These are phyloP conservation scores for Pammene fasciana DNA, from an alignment of 2,888 invertebrate species.

Conservation along the genomic window DNA sequence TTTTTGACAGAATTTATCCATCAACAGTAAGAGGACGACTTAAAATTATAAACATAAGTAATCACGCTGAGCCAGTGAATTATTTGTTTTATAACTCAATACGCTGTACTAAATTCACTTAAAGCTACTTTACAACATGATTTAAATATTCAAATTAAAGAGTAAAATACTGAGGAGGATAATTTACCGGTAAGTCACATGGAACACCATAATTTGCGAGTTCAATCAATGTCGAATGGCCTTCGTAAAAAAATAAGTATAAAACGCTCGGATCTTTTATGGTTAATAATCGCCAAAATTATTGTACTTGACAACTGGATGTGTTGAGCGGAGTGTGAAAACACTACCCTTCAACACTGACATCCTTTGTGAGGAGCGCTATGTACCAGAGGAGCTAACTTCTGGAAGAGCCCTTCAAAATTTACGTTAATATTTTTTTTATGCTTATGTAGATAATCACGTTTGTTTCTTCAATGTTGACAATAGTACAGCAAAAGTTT, in stretches of 20 bases:
- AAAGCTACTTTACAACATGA: background rate
- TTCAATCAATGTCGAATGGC: constrained; percentile 38
- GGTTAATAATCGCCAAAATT: constrained; percentile 66
- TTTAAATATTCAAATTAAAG: background rate
- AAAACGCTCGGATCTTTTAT: constrained; percentile 32
- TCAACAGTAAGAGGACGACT: too few relatives aligned
- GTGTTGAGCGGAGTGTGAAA: constrained; percentile 59
- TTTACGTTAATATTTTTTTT: too few relatives aligned
- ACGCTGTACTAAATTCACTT: too few relatives aligned
- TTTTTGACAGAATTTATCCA: too few relatives aligned
- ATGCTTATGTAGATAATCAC: too few relatives aligned
- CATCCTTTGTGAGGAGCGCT: constrained; percentile 49
- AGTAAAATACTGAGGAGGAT: constrained; percentile 1
- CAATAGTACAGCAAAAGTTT: too few relatives aligned
- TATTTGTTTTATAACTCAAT: too few relatives aligned
- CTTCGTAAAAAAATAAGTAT: constrained; percentile 26
- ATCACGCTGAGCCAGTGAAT: too few relatives aligned
- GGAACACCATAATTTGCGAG: constrained; percentile 28
- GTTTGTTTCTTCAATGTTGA: too few relatives aligned
- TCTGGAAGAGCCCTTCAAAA: constrained; percentile 27
- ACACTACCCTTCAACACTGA: constrained; percentile 57
- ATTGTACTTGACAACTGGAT: constrained; percentile 61
- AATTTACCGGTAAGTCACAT: constrained; percentile 29
- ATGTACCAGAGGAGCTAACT: constrained; percentile 31
- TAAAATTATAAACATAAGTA: too few relatives aligned